A percentile compares a stretch with the other conserved stretches of the same genome.
Evolutionary conservation across 2,888 invertebrate species (phyloP).

Genomic region (Flabesymbios commensalis): DNA sequence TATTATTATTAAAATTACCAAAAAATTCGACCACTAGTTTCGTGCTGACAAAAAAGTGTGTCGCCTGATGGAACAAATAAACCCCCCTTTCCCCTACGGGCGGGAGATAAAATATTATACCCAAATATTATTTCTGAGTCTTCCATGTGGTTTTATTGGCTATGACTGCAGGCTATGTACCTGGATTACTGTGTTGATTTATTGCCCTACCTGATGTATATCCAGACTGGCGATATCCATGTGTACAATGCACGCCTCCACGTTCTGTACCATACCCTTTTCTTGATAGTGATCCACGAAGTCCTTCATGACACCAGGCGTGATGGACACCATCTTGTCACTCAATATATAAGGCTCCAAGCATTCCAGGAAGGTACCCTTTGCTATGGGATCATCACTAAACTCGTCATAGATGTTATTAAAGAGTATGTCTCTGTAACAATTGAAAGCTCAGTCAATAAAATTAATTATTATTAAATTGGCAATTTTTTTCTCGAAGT

Average conservation of each 20-base stretch:
- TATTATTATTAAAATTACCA: no score
- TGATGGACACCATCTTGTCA: constrained; percentile 68
- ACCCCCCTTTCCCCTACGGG: no score
- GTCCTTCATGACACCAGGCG: constrained; percentile 75
- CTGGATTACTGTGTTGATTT: background rate
- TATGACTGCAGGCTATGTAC: background rate
- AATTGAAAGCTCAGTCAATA: no score
- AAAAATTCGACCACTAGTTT: no score
- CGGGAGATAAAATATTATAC: no score
- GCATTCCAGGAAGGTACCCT: constrained; percentile 71
- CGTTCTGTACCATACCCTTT: constrained; percentile 68
- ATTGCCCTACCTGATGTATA: constrained; percentile 68
- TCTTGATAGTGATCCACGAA: constrained; percentile 73
- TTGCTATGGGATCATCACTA: constrained; percentile 67
- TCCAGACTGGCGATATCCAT: constrained; percentile 77
- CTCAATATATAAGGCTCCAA: constrained; percentile 74
- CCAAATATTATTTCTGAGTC: no score
- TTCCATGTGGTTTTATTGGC: no score
- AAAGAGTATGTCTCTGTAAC: constrained; percentile 60
- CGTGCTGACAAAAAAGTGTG: no score
- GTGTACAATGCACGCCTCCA: constrained; percentile 75
- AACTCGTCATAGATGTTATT: constrained; percentile 70
- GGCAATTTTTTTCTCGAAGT: no score
- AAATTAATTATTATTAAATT: no score
- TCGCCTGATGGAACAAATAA: no score